Evolutionary conservation across 2,888 invertebrate genomes (phyloP), one percentile per base, ranked within the genome.

Genomic region (Lepidochitona cinerea): DNA sequence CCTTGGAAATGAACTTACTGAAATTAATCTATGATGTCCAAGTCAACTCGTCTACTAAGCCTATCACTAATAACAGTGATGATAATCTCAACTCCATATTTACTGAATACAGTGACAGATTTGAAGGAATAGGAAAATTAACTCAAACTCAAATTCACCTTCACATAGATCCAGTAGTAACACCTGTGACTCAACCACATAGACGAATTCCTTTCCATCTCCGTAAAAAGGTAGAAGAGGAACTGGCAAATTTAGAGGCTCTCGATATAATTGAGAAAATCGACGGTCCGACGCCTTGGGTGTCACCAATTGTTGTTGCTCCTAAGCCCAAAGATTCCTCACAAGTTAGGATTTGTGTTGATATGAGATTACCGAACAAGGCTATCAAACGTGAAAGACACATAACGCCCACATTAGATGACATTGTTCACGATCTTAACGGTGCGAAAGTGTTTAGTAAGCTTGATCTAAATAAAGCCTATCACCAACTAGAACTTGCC

Each of bases 271-370:
- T 83, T 12, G 80, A 84, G 67, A 75, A 67, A 65, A 78, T 79
- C 12, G 77, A 77, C 37, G 81, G 79, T 1, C 80, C 81, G 9
- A 80, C 80, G 35, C 77, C 80, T 0, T 83, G 84, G 82, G 82
- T 84, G 23, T 76, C 78, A 32, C 80, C 80, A 4, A 74, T 80
- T 0, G 79, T 81, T 6, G 75, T 77, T 5, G 76, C 73, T 14
- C 76, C 81, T 3, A 79, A 79, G 53, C 73, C 74, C 1, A 80
- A 84, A 36, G 65, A 71, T 9, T 33, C 70, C 18, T 37, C 59
- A 35, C 54, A 65, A 37, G 70, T 84, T 14, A 36, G 84, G 29
- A 76, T 85, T 18, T 84, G 82, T 69, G 72, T 81, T 0, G 79
- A 83, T 64, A 82, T 81, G 77, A 59, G 79, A n/a, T 41, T 70